Conservation (phyloP, 2,888 invertebrate genomes). For the Pachydiplax longipennis region DNA sequence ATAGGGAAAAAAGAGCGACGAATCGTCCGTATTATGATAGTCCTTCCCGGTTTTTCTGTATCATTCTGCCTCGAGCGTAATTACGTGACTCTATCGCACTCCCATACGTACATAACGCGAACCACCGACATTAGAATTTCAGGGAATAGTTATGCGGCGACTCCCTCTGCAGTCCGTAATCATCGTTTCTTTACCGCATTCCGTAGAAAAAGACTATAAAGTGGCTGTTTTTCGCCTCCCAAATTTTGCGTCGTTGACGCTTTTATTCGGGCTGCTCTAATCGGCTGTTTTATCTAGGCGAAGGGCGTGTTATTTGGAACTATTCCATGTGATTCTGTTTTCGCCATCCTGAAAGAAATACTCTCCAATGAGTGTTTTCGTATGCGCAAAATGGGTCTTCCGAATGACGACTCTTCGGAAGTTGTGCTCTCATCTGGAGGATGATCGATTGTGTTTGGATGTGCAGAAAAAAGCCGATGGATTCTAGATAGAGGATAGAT, state of each 20-base stretch:
- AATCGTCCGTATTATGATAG: not conserved
- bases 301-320: not conserved
- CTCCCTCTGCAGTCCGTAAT: not conserved
- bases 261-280: not conserved
- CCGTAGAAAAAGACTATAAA: not conserved
- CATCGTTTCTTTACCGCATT: not conserved
- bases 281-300: not conserved
- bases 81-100: not conserved
- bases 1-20: not conserved
- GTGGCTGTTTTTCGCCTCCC: not conserved
- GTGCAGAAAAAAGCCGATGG: too few relatives aligned
- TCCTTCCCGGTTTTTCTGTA: not conserved
- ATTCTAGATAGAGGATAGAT: too few relatives aligned
- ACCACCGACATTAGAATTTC: slow-evolving; percentile 21
- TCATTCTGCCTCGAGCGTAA: not conserved
- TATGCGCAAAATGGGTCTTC: too few relatives aligned
- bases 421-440: too few relatives aligned
- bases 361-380: not conserved
- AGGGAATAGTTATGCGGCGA: not conserved
- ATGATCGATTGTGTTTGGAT: too few relatives aligned
- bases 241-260: not conserved
- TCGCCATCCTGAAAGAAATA: not conserved
- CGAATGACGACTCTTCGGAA: too few relatives aligned
- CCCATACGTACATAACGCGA: too few relatives aligned
- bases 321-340: not conserved